Conservation (phyloP, 1,140 invertebrate species). For the Daktulosphaira vitifoliae region DNA sequence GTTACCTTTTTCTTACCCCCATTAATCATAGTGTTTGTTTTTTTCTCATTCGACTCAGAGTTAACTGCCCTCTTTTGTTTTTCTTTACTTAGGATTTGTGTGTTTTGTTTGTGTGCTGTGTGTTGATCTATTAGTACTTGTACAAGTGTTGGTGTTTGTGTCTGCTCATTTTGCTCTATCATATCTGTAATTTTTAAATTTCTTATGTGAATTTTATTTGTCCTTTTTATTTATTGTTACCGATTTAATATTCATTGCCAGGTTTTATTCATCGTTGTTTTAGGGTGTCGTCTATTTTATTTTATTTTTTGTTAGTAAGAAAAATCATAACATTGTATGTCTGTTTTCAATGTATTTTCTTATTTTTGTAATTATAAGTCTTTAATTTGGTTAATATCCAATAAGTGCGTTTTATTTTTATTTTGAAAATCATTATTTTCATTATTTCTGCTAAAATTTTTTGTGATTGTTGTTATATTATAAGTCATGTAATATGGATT, state of each 20-base stretch:
- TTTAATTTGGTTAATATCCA: too few species aligned
- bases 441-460: too few species aligned
- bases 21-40: neutral
- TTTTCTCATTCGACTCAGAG: neutral
- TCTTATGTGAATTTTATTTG: slow-evolving; percentile 33
- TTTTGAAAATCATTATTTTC: too few species aligned
- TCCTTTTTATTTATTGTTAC: slow-evolving; percentile 35
- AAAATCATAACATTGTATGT: too few species aligned
- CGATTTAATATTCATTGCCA: too few species aligned
- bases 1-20: slow-evolving; percentile 37
- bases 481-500: too few species aligned
- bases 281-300: slow-evolving; percentile 38
- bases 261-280: neutral
- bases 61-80: neutral
- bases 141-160: neutral
- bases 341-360: neutral
- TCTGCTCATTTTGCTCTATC: neutral
- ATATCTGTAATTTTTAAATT: slow-evolving; percentile 21
- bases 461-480: too few species aligned
- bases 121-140: too few species aligned
- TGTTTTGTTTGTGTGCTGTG: neutral
- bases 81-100: neutral
- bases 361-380: too few species aligned
- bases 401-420: too few species aligned
- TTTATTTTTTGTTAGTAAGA: neutral